Evolutionary conservation across 2,797 vertebrate genomes (phyloP), one percentile per base, ranked within the genome.

Genomic region (Hoplostethus atlanticus): DNA sequence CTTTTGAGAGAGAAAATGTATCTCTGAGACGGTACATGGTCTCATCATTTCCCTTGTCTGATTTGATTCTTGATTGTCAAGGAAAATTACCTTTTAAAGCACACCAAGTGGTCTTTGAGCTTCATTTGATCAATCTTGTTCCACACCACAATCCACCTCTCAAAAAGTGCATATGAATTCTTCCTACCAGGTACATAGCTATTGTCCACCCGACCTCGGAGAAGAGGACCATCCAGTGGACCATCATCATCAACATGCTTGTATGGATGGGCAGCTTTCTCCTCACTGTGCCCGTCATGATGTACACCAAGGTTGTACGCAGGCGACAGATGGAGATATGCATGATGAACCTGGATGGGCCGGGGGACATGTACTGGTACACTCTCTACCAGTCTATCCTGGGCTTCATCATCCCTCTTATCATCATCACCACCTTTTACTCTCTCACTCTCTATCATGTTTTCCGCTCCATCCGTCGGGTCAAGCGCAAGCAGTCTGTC

Each of bases 381-480:
- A 95, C 95, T 0, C 92, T 96, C 59, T 95, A 96, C 87, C 95
- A 96, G 84, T 95, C 95, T 1, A 92, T 89, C 64, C 84, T 96
- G 77, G 95, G 95, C 78, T 96, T 95, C 88, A 93, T 96, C 73
- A 86, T 95, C 57, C 95, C 95, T 1, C 92, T 96, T 52, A 83
- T 95, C 80, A 93, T 96, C 89, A 96, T 96, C 88, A 94, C 89
- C 89, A 96, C 95, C 68, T 95, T 96, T 79, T 96, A 96, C 88
- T 92, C 95, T 0, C 93, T 96, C 67, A 95, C 95, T 2, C 92
- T 96, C 31, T 95, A 92, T 84, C 95, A 94, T 16, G 93, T 96
- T 38, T 96, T 95, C 89, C 92, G 94, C 66, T 96, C 95, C 66
- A 90, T 95, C 73, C 94, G 94, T 2, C 89, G 95, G 1, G 93